These are phyloP conservation scores for Fragum sueziense DNA, from an alignment of 2,888 invertebrate species.

Conservation along the genomic window DNA sequence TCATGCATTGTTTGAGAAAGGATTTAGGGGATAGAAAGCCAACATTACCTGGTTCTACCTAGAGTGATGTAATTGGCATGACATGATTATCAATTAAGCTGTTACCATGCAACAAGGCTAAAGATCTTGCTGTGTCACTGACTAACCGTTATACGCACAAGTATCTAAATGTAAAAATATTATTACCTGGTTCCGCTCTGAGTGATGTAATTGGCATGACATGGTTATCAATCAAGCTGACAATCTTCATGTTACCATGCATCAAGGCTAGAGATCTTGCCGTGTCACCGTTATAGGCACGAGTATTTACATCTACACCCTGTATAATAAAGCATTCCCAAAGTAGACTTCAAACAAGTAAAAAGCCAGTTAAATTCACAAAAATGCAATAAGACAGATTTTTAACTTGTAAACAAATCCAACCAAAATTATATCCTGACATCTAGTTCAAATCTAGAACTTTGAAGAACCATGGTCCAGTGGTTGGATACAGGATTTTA, in stretches of 20 bases:
- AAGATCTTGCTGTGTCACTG: conserved; percentile 81
- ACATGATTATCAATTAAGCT: conserved; percentile 81
- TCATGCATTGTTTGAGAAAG: too few species aligned
- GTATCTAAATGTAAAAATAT: conserved; percentile 78
- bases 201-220: conserved; percentile 70
- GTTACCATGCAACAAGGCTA: conserved; percentile 80
- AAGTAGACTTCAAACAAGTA: neutral
- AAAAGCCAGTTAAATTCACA: neutral
- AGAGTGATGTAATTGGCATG: conserved; percentile 67
- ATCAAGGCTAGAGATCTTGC: conserved; percentile 81
- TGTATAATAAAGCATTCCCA: conserved; percentile 49
- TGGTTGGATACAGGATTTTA: neutral
- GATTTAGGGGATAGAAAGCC: too few species aligned
- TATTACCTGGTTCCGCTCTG: conserved; percentile 77
- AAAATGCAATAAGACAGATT: neutral
- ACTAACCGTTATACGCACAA: conserved; percentile 77
- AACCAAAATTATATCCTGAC: neutral
- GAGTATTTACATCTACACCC: conserved; percentile 80
- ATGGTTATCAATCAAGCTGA: conserved; percentile 81
- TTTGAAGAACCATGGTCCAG: neutral
- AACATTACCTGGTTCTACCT: conserved; percentile 76
- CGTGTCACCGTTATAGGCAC: conserved; percentile 79
- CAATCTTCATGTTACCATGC: conserved; percentile 81
- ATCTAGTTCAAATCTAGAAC: neutral
- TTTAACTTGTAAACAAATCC: too few species aligned